These are phyloP conservation scores for Cacatua alba DNA, from an alignment of 2,113 vertebrate genomes.

Conservation along the genomic window DNA sequence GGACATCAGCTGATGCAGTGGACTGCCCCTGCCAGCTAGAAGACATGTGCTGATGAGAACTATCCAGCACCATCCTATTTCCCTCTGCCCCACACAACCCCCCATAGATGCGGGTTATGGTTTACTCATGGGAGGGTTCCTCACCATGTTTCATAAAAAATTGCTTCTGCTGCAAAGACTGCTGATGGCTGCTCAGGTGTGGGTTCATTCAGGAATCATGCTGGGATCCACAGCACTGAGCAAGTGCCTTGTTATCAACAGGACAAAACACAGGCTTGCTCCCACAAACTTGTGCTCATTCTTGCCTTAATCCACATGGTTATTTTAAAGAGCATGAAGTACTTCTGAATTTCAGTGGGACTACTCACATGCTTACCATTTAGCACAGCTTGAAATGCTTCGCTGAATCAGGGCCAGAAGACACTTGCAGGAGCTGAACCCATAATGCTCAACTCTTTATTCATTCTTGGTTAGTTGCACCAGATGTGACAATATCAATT, in stretches of 20 bases:
- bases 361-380: neutral
- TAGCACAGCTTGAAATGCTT: neutral
- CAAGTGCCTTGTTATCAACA: neutral
- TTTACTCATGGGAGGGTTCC: neutral
- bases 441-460: neutral
- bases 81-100: neutral
- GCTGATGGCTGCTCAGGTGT: neutral
- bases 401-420: neutral
- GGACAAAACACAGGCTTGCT: neutral
- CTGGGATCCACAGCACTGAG: neutral
- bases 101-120: rapidly evolving
- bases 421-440: neutral
- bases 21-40: neutral
- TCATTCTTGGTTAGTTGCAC: neutral
- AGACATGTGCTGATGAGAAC: neutral
- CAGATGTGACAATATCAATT: neutral
- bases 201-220: neutral
- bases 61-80: neutral
- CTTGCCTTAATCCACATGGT: neutral
- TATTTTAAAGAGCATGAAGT: neutral
- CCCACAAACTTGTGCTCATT: neutral
- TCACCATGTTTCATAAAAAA: neutral
- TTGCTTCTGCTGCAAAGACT: neutral
- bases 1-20: neutral
- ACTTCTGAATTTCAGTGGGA: neutral